Evolutionary conservation across 2,888 invertebrate genomes (phyloP), one percentile per base, ranked within the genome.

Genomic region (Malthinus seriepunctatus): DNA sequence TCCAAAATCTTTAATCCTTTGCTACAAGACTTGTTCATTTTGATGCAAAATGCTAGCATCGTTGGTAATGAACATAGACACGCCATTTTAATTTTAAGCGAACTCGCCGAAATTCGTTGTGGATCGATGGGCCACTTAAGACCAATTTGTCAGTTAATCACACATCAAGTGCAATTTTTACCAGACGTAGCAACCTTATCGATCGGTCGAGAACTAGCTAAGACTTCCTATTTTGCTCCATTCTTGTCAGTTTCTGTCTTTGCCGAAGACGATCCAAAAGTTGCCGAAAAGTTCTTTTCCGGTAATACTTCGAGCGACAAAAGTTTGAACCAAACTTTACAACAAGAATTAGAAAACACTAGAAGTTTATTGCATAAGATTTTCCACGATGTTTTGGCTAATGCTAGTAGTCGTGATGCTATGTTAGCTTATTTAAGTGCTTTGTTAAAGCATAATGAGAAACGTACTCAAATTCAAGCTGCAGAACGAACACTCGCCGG

Each of bases 171-270:
- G 2, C 91, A 93, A 73, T 93, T 90, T 79, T 74, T 86, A 57
- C 93, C 92, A 0, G 85, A 86, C 8, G 78, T 88, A 1, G 84
- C 89, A 66, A 90, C 91, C 1, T 86, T 87, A 1, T 72, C 71
- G 33, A 90, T 90, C 5, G 84, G 84, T 0, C 83, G 95, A 38
- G 97, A 98, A 79, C 83, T 97, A 56, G 88, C 92, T 0, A 84
- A 89, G 50, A 87, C 90, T 45, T 91, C 94, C 55, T 94, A 88
- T 74, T 84, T 99, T 6, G 97, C 96, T 10, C 94, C 97, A 0
- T 97, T 98, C 79, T 84, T 98, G 64, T 88, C 89, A 8, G 87
- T 97, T 0, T 96, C 97, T 0, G 86, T 96, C 1, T 95, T 97
- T 77, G 94, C 93, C 34, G 97, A 97, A 74, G 97, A 97, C 76